These are phyloP conservation scores for Miniopterus natalensis DNA, from an alignment of 2,113 vertebrate genomes.

Conservation along the genomic window DNA sequence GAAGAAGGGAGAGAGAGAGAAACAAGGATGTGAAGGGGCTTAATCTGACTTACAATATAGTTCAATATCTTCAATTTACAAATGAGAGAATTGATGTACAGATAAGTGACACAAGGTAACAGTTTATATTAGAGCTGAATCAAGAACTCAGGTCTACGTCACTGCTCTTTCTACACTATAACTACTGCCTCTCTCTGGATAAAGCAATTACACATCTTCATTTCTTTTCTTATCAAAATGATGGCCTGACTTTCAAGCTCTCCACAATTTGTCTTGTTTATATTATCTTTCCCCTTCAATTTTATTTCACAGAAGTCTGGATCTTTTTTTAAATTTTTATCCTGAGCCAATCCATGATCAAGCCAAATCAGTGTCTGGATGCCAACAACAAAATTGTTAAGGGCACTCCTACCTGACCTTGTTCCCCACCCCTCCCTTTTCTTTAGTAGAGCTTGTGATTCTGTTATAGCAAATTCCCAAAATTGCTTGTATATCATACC, in stretches of 20 bases:
- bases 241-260: constrained; percentile 24
- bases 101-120: neutral
- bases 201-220: neutral
- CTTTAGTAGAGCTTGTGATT: constrained; percentile 13
- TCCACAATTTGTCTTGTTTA: constrained; percentile 34
- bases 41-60: neutral
- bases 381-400: constrained; percentile 54
- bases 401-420: neutral
- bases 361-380: neutral
- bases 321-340: neutral
- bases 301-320: constrained; percentile 42
- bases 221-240: constrained; percentile 42
- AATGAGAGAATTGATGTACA: neutral
- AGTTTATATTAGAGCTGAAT: neutral
- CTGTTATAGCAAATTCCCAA: constrained; percentile 20
- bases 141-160: neutral
- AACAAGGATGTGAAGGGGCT: neutral
- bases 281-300: constrained; percentile 29
- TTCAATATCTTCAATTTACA: constrained; percentile 17
- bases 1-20: neutral
- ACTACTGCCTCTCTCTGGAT: neutral
- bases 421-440: neutral
- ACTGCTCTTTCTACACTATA: neutral
- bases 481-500: neutral
- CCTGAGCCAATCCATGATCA: neutral